Percentiles rank a stretch among this genome's conserved stretches.
Conservation (phyloP, 2,888 invertebrate genomes). For the Graphium colonna region DNA sequence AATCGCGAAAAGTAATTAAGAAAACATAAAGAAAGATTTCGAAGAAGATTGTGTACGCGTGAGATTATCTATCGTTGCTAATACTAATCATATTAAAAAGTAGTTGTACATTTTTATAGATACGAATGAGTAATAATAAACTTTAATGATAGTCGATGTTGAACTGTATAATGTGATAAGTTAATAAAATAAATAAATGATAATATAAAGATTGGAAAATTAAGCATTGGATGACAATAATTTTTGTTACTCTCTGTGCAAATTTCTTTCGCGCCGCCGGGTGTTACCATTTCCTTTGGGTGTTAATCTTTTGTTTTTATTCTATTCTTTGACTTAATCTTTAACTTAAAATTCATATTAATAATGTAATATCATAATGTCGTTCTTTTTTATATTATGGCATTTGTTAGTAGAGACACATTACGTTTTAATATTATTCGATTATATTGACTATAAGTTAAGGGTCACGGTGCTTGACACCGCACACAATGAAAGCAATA, state of each 20-base stretch:
- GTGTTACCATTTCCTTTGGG: constrained; percentile 37
- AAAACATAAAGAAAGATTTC: no score
- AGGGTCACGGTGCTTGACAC: constrained; percentile 20
- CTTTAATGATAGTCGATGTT: constrained; percentile 45
- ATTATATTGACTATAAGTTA: constrained; percentile 7
- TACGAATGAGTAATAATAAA: constrained; percentile 42
- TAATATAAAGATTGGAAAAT: constrained; percentile 62
- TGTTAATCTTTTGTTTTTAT: constrained; percentile 4
- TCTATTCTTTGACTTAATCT: constrained; percentile 3
- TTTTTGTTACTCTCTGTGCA: constrained; percentile 69
- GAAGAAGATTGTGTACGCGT: no score
- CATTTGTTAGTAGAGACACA: constrained; percentile 22
- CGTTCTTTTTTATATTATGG: constrained; percentile 1
- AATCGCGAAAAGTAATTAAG: constrained; percentile 18
- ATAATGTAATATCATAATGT: neutral
- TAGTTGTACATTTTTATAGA: constrained; percentile 61
- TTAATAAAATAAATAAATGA: constrained; percentile 50
- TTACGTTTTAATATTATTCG: constrained; percentile 6
- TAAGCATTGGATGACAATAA: constrained; percentile 79
- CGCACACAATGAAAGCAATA: constrained; percentile 56
- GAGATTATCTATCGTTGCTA: constrained; percentile 51
- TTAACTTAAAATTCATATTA: neutral
- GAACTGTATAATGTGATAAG: constrained; percentile 68
- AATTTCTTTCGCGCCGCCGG: constrained; percentile 41
- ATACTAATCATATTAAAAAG: constrained; percentile 31